phyloP scores from a whole-genome alignment of 2,113 vertebrate genomes.

The Rhodinocichla rosea region DNA sequence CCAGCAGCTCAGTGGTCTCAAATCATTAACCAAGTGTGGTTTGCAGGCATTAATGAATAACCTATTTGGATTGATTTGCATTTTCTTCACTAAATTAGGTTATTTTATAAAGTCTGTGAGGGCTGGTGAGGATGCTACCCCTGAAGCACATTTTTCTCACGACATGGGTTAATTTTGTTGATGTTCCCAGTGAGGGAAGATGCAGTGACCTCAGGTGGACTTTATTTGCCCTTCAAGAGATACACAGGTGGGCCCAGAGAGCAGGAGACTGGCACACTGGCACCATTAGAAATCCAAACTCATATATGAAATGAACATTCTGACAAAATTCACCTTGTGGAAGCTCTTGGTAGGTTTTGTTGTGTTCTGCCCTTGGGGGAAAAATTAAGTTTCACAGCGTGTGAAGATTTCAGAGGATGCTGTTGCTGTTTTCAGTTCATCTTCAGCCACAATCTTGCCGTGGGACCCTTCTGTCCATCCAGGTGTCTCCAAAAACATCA shows the following conservation, averaged over 20 bases:
- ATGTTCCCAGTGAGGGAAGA: neutral
- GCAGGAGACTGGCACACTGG: rapidly evolving
- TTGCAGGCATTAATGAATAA: constrained; percentile 14
- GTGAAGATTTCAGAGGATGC: neutral
- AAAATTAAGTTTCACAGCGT: neutral
- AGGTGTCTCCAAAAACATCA: neutral
- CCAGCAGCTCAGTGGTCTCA: neutral
- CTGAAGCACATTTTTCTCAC: neutral
- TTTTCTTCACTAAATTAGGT: neutral
- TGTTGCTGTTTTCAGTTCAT: neutral
- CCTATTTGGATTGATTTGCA: neutral
- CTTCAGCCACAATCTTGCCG: neutral
- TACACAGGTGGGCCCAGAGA: neutral
- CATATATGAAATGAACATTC: neutral
- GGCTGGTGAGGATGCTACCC: neutral
- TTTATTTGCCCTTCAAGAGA: neutral
- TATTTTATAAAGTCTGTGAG: neutral
- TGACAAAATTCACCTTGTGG: neutral
- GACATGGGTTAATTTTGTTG: neutral
- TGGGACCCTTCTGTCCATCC: neutral
- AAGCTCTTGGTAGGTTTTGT: neutral
- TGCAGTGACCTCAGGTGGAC: neutral
- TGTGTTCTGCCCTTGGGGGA: neutral
- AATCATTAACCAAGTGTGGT: constrained; percentile 20
- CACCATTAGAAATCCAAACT: neutral